Evolutionary conservation across 2,797 vertebrate species (phyloP), one percentile per base, ranked within the genome.

Genomic region (Calcarius lapponicus): DNA sequence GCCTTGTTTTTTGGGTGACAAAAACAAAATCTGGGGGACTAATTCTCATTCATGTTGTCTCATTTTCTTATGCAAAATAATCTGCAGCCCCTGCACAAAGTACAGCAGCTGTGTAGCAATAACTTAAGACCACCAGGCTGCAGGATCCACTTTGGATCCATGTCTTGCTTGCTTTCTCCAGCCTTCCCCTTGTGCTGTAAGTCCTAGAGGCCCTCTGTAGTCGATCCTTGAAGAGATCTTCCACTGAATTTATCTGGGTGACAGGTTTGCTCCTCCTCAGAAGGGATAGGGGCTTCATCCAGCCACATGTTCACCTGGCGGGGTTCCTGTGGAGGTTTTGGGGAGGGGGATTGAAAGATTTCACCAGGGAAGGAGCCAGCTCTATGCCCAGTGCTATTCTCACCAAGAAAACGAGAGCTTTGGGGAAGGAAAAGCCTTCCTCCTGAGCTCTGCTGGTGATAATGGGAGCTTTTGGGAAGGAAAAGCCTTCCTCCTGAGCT

Each of bases 171-270:
- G 5, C 25, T 31, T 58, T 66, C 43, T 54, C 34, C 50, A 65
- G 25, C 15, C 14, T 82, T 48, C 4, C 26, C 31, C 11, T 21
- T 26, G 2, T 10, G 12, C 34, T 86, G 5, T 5, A 82, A 86
- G 3, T 47, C 31, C 36, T 16, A 19, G 26, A 13, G 53, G 14
- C 31, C 19, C 48, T 20, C 9, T 0, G 0, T 2, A 14, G 29
- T 0, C 67, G 43, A n/a, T 43, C 31, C 34, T 80, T 56, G 56
- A 69, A 76, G 47, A 65, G 28, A 18, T 42, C 6, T 88, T 17
- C 14, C 36, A 11, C 53, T 15, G 19, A 88, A 45, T 25, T 64
- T 50, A 29, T 91, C 19, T 38, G 26, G 13, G 10, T 34, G 65
- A 9, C 48, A 43, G 22, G 9, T 50, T 83, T 57, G 14, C 21